Evolutionary conservation across 2,888 invertebrate species (phyloP).

Genomic region (Acanthosepion lycidas): DNA sequence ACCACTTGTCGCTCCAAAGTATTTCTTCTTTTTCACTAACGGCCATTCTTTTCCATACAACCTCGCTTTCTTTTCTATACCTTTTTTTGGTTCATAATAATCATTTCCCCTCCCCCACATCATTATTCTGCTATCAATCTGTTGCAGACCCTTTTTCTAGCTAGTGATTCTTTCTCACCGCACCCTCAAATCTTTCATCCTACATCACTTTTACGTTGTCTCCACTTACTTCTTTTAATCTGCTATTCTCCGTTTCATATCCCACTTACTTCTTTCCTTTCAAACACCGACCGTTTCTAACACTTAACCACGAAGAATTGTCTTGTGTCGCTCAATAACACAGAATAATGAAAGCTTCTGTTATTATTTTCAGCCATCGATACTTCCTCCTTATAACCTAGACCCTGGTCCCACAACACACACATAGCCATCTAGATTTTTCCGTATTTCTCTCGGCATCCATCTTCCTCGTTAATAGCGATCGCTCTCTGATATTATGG

Average conservation of each 20-base stretch:
- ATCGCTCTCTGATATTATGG: not conserved
- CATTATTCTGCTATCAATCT: not conserved
- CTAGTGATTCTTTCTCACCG: not conserved
- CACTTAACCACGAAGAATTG: not conserved
- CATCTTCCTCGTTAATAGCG: not conserved
- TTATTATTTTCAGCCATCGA: not conserved
- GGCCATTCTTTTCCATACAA: too few species aligned
- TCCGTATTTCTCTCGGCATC: not conserved
- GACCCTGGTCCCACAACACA: not conserved
- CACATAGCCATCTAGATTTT: not conserved
- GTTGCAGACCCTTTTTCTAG: not conserved
- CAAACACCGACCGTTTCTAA: not conserved
- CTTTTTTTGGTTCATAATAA: too few species aligned
- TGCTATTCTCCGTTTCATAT: too few species aligned
- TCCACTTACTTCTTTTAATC: not conserved
- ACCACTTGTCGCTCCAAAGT: too few species aligned
- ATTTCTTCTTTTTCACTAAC: too few species aligned
- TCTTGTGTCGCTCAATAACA: not conserved
- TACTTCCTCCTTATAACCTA: not conserved
- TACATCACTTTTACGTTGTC: not conserved
- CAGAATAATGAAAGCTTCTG: not conserved
- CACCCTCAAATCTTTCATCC: not conserved
- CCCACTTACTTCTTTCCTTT: not conserved
- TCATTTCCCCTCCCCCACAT: too few species aligned
- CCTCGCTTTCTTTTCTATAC: too few species aligned